Percentiles rank a stretch among this genome's conserved stretches.
These are phyloP conservation scores for Dipodomys ordii DNA, from an alignment of 2,113 vertebrate species.

Conservation along the genomic window DNA sequence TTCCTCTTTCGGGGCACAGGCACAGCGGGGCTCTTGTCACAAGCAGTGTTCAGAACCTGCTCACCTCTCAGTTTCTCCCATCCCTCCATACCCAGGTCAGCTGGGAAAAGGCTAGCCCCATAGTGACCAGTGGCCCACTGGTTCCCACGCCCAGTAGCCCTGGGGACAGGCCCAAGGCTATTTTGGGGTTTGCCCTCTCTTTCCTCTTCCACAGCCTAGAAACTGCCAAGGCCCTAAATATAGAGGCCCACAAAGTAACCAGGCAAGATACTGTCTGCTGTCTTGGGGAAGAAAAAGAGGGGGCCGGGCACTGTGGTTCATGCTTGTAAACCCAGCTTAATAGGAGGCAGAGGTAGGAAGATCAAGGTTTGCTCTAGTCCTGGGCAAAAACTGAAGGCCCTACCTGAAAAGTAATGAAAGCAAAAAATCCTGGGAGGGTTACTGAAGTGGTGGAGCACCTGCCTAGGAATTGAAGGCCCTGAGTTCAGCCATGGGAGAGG, in stretches of 20 bases:
- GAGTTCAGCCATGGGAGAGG: too few relatives aligned
- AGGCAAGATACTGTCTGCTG: neutral
- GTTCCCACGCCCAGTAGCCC: slow-evolving; percentile 54
- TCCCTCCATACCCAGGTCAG: neutral
- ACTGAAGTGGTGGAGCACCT: too few relatives aligned
- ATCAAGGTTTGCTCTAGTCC: too few relatives aligned
- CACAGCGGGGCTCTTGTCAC: too few relatives aligned
- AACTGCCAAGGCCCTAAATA: slow-evolving; percentile 80
- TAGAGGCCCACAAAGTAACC: slow-evolving; percentile 66
- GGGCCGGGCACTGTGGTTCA: too few relatives aligned
- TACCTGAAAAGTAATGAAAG: too few relatives aligned
- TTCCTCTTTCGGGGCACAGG: neutral
- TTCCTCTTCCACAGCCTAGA: slow-evolving; percentile 54
- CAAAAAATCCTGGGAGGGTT: too few relatives aligned
- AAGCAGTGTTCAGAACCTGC: neutral
- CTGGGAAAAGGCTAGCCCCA: slow-evolving; percentile 11
- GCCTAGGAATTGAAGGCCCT: too few relatives aligned
- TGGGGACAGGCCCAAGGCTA: slow-evolving; percentile 71
- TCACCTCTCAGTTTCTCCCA: neutral
- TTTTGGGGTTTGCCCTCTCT: slow-evolving; percentile 73
- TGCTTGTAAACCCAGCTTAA: too few relatives aligned
- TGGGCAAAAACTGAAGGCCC: too few relatives aligned
- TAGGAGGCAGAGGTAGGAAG: too few relatives aligned
- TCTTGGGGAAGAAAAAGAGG: slow-evolving; percentile 29
- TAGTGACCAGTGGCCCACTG: slow-evolving; percentile 38